Conservation (phyloP, 1,140 invertebrate genomes). For the Orussus abietinus region DNA sequence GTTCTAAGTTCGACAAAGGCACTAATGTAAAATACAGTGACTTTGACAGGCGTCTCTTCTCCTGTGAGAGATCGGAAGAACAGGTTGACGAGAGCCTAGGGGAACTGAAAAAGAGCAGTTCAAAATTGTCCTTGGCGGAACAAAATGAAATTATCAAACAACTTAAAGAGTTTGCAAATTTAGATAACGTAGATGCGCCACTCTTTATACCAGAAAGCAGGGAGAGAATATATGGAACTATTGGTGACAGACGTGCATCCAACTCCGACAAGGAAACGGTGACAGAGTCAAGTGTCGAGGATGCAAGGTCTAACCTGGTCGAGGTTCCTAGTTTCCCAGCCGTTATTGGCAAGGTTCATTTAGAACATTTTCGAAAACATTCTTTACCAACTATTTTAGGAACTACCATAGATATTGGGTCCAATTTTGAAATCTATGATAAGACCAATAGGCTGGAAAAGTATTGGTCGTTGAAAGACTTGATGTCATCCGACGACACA, state of each 20-base stretch:
- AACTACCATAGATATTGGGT: too few species aligned
- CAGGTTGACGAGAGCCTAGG: slow-evolving; percentile 8
- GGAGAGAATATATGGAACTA: slow-evolving; percentile 1
- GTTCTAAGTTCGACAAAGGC: neutral
- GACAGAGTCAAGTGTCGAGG: slow-evolving; percentile 28
- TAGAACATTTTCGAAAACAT: slow-evolving; percentile 34
- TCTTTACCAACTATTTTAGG: slow-evolving; percentile 36
- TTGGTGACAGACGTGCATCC: neutral
- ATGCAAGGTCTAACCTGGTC: too few species aligned
- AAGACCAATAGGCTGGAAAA: slow-evolving; percentile 38
- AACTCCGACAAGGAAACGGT: slow-evolving; percentile 23
- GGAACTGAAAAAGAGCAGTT: slow-evolving; percentile 18
- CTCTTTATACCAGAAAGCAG: slow-evolving; percentile 32
- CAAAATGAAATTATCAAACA: slow-evolving; percentile 58
- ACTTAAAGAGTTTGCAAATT: slow-evolving; percentile 57
- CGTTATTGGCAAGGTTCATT: slow-evolving; percentile 17
- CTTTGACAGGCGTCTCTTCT: slow-evolving; percentile 20
- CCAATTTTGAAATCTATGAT: too few species aligned
- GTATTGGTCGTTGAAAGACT: slow-evolving; percentile 41
- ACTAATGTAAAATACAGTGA: slow-evolving; percentile 13
- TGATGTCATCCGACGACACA: slow-evolving; percentile 30
- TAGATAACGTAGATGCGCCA: slow-evolving; percentile 44
- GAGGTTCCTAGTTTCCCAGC: slow-evolving; percentile 15
- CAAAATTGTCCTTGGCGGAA: slow-evolving; percentile 53
- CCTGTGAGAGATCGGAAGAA: slow-evolving; percentile 22